Evolutionary conservation across 2,888 invertebrate genomes (phyloP).

Genomic region (Colostygia pectinataria): DNA sequence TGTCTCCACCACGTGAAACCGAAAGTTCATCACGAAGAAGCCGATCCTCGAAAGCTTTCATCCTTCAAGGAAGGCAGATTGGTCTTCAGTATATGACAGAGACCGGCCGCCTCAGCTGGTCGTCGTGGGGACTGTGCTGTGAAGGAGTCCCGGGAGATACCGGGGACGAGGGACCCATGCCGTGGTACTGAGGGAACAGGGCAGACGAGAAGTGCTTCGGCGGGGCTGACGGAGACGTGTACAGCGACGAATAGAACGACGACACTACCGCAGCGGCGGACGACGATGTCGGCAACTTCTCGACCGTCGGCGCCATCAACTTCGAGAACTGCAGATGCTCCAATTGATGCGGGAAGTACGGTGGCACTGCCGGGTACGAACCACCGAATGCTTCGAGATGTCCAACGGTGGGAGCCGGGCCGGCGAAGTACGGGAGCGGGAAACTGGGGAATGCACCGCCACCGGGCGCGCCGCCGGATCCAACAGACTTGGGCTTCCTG

Average conservation of each 20-base stretch:
- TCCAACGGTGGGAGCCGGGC: conserved; percentile 82
- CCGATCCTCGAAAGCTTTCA: conserved; percentile 54
- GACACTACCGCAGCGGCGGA: conserved; percentile 85
- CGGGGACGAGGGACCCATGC: conserved; percentile 72
- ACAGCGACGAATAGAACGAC: conserved; percentile 87
- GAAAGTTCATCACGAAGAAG: conserved; percentile 34
- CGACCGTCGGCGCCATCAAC: conserved; percentile 78
- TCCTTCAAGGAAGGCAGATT: conserved; percentile 70
- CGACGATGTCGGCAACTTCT: conserved; percentile 71
- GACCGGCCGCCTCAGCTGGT: conserved; percentile 86
- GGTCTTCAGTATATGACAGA: conserved; percentile 87
- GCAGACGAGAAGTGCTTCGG: conserved; percentile 80
- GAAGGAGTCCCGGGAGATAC: conserved; percentile 71
- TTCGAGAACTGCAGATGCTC: conserved; percentile 86
- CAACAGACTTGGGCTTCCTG: conserved; percentile 90
- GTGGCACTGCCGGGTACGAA: conserved; percentile 86
- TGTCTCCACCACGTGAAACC: conserved; percentile 55
- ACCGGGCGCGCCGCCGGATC: conserved; percentile 74
- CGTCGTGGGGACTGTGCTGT: conserved; percentile 80
- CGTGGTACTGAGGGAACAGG: conserved; percentile 76
- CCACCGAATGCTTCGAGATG: conserved; percentile 79
- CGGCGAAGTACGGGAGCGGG: conserved; percentile 85
- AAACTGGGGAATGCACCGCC: conserved; percentile 85
- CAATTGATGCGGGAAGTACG: conserved; percentile 90
- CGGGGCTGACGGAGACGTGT: conserved; percentile 80